A percentile compares a stretch with the other conserved stretches of the same genome.
Conservation (phyloP, 2,888 invertebrate genomes). For the Hermodice carunculata region DNA sequence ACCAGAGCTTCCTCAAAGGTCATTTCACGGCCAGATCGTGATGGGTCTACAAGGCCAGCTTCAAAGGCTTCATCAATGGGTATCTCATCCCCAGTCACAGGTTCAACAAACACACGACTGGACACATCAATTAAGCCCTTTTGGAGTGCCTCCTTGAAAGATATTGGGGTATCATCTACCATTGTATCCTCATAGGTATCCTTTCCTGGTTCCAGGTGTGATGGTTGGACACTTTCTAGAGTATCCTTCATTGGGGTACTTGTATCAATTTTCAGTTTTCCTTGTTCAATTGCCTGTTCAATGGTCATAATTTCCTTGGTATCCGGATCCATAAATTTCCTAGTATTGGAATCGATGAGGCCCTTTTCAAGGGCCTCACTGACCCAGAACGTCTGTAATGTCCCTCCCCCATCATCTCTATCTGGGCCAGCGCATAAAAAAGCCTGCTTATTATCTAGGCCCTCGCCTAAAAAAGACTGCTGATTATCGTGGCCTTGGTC, state of each 20-base stretch:
- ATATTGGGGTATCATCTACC: constrained; percentile 73
- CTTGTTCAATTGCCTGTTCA: constrained; percentile 83
- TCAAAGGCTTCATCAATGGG: constrained; percentile 75
- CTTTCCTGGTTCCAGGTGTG: no score
- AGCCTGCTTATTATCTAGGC: no score
- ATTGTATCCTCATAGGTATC: constrained; percentile 74
- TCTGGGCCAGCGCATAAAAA: constrained; percentile 7
- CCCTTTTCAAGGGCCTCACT: constrained; percentile 51
- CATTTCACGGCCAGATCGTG: constrained; percentile 78
- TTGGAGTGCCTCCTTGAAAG: constrained; percentile 79
- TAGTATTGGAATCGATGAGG: constrained; percentile 37
- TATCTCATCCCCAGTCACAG: constrained; percentile 73
- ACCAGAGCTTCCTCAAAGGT: constrained; percentile 95
- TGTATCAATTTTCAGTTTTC: constrained; percentile 74
- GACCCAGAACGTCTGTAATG: neutral
- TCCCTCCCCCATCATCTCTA: constrained; percentile 5
- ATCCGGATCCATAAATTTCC: constrained; percentile 77
- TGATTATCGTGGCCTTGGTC: no score
- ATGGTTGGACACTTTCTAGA: no score
- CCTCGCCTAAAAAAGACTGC: no score
- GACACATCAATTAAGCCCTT: constrained; percentile 75
- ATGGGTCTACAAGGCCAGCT: constrained; percentile 77
- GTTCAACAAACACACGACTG: constrained; percentile 15
- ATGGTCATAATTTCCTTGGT: constrained; percentile 83
- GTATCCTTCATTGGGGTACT: constrained; percentile 73